phyloP scores from a whole-genome alignment of 2,888 invertebrate genomes.

The Dorcus hopei region DNA sequence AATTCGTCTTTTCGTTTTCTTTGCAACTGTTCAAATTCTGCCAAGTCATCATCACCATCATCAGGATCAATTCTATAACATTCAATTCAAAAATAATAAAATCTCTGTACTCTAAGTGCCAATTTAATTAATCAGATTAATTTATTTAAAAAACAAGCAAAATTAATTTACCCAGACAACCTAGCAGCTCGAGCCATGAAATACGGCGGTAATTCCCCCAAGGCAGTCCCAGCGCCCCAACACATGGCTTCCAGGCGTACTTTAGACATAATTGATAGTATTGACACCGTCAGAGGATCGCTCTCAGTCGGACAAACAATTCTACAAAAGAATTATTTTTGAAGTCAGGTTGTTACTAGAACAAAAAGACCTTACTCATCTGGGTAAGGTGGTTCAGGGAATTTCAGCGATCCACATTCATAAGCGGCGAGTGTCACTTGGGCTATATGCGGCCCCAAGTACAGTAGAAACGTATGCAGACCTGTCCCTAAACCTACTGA shows the following conservation, averaged over 20 bases:
- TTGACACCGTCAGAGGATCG: slow-evolving; percentile 67
- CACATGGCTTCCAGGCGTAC: slow-evolving; percentile 94
- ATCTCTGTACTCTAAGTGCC: neutral
- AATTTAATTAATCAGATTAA: slow-evolving; percentile 30
- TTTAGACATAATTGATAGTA: slow-evolving; percentile 94
- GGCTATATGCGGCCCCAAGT: slow-evolving; percentile 99
- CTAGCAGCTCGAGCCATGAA: slow-evolving; percentile 98
- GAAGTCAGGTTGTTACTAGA: neutral
- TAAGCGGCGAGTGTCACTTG: slow-evolving; percentile 97
- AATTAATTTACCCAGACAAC: slow-evolving; percentile 53
- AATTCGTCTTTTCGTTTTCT: slow-evolving; percentile 60
- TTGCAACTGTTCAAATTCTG: slow-evolving; percentile 70
- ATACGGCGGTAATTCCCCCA: slow-evolving; percentile 99
- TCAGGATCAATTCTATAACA: slow-evolving; percentile 49
- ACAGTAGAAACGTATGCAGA: slow-evolving; percentile 96
- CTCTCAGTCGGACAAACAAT: slow-evolving; percentile 86
- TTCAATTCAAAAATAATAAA: neutral
- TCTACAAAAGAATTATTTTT: slow-evolving; percentile 52
- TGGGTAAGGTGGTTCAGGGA: slow-evolving; percentile 98
- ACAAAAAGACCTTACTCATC: slow-evolving; percentile 69
- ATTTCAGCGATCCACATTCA: slow-evolving; percentile 92
- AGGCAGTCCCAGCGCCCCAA: slow-evolving; percentile 96
- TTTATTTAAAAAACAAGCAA: slow-evolving; percentile 27
- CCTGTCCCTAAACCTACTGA: slow-evolving; percentile 98
- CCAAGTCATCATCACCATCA: slow-evolving; percentile 67